These are phyloP conservation scores for Patiria pectinifera DNA, from an alignment of 53 echinoderm and acorn worm species.

Conservation along the genomic window DNA sequence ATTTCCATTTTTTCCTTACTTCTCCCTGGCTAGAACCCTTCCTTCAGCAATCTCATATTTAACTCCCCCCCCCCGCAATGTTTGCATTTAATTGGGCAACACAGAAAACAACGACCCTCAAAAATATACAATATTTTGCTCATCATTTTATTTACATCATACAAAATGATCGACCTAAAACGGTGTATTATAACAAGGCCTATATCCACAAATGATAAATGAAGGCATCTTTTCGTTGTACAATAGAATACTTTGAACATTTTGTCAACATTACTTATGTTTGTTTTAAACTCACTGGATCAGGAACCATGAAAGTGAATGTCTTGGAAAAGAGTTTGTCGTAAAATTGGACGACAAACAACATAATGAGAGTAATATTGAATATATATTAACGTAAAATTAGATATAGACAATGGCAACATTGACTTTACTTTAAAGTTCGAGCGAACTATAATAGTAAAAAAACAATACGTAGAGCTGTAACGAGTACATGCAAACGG, in stretches of 20 bases:
- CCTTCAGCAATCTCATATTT: too few species aligned
- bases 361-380: neutral
- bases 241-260: neutral
- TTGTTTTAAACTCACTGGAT: neutral
- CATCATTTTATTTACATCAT: slow-evolving; percentile 53
- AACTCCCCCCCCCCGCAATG: too few species aligned
- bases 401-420: neutral
- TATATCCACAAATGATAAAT: slow-evolving; percentile 2
- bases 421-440: neutral
- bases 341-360: neutral
- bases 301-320: neutral
- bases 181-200: slow-evolving; percentile 19
- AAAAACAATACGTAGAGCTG: neutral
- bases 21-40: too few species aligned
- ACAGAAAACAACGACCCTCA: neutral
- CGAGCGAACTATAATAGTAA: too few species aligned
- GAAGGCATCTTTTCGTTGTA: neutral
- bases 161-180: slow-evolving; percentile 31
- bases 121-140: neutral
- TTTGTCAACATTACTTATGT: neutral
- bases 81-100: too few species aligned
- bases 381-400: neutral
- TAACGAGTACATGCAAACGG: neutral
- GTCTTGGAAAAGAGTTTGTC: neutral
- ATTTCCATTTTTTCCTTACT: too few species aligned